Base-by-base conservation (phyloP, 2,888 invertebrate genomes). In the Erannis defoliaria region DNA sequence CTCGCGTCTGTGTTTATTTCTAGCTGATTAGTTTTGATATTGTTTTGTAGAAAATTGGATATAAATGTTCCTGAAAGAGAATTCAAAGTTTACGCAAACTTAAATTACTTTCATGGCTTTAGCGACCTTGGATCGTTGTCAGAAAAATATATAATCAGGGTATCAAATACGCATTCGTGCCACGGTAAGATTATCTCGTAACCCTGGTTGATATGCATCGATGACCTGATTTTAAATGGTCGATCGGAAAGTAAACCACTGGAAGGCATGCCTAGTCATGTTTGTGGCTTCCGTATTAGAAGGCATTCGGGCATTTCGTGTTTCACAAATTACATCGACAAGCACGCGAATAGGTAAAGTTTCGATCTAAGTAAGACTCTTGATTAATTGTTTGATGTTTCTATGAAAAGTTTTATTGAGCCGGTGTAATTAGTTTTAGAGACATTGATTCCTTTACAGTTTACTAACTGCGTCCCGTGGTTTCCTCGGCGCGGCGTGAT, bases 1-100 rank as follows among this genome's bases (percentile, higher is more conserved):
- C 89, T 94, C 73, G 91, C 93, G 82, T 96, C 95, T 58, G 95
- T 95, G 76, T 95, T 95, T 65, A 95, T 94, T 88, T 96, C 95
- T 76, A 95, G 86, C 82, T 95, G 95, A 84, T 95, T 95, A 59
- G 94, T 95, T 89, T 96, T 96, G 55, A 96, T 87, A 60, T 94
- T 94, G 73, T 93, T 94, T 78, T 94, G 93, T 38, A 95, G 89
- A 74, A 95, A 94, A 78, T 93, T 95, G 67, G 94, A 94, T 80
- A 95, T 94, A 74, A 94, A 95, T 55, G 94, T 94, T 31, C 94
- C 94, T 93, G 91, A 51, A 71, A 56, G 16, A 70, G 73, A 78
- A 59, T 55, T 54, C 35, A 45, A 64, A 67, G 43, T 55, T 33
- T 26, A 40, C 31, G 21, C 26, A 46, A 51, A 48, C 19, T 59